phyloP scores from a whole-genome alignment of 2,797 vertebrate genomes.

The Ataeniobius toweri region DNA sequence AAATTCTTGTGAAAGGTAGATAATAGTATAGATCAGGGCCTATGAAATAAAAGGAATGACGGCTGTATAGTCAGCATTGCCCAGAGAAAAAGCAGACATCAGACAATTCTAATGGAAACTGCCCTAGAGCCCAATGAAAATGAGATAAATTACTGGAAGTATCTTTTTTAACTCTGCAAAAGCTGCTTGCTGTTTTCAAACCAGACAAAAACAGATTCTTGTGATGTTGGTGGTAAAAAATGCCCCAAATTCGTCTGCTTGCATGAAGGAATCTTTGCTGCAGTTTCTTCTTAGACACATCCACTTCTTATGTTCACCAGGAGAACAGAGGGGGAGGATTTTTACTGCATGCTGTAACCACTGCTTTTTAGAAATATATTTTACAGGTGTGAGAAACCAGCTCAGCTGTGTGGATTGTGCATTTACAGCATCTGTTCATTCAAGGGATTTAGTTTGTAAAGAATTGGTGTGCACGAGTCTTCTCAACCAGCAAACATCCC shows the following conservation, averaged over 20 bases:
- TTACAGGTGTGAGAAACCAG: slow-evolving; percentile 14
- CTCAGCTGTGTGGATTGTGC: slow-evolving; percentile 6
- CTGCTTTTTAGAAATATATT: background rate
- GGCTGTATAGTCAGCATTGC: slow-evolving; percentile 45
- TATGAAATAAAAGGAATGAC: slow-evolving; percentile 42
- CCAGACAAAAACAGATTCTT: background rate
- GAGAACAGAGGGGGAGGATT: slow-evolving; percentile 1
- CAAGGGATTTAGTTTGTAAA: background rate
- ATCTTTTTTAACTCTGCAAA: background rate
- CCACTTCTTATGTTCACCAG: background rate
- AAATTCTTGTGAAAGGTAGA: background rate
- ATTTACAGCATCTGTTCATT: background rate
- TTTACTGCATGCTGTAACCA: background rate
- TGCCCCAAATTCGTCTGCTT: background rate
- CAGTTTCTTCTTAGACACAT: slow-evolving; percentile 7
- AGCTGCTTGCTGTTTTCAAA: background rate
- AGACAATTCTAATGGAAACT: slow-evolving; percentile 46
- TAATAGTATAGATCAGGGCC: background rate
- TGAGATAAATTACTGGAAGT: background rate
- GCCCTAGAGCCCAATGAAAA: slow-evolving; percentile 9
- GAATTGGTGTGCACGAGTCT: background rate
- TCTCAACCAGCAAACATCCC: background rate
- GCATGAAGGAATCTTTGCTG: background rate
- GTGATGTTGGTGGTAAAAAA: background rate
- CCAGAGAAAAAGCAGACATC: slow-evolving; percentile 23